A percentile compares a stretch with the other conserved stretches of the same genome.
Evolutionary conservation across 2,797 vertebrate species (phyloP).

Genomic region (Scomberomorus guttatus): DNA sequence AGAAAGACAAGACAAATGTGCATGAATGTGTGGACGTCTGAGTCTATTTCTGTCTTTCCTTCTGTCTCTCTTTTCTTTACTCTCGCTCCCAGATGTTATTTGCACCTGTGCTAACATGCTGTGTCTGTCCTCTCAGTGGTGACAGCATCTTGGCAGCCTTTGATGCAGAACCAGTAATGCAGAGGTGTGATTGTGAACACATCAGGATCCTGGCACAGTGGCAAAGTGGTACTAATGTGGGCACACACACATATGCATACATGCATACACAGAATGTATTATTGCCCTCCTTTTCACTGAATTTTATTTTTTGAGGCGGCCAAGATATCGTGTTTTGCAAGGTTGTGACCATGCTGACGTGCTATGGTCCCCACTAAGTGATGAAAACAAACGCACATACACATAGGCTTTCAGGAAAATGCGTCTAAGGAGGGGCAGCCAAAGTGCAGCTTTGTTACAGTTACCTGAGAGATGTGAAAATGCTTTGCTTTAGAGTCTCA

Average conservation of each 20-base stretch:
- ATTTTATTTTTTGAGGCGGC: not conserved
- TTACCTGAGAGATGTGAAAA: conserved; percentile 33
- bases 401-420: not conserved
- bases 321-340: not conserved
- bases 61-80: conserved; percentile 15
- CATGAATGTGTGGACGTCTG: conserved; percentile 9
- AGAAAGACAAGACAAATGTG: conserved; percentile 1
- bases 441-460: conserved; percentile 23
- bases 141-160: conserved; percentile 44
- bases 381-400: conserved; percentile 4
- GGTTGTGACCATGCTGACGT: not conserved
- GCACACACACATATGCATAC: not conserved
- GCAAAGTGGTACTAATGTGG: conserved; percentile 22
- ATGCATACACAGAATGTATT: not conserved
- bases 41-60: conserved; percentile 23
- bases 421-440: conserved; percentile 6
- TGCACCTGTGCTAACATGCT: conserved; percentile 51
- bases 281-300: too few relatives aligned
- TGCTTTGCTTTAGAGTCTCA: not conserved
- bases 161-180: conserved; percentile 39
- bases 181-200: conserved; percentile 54
- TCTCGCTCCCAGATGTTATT: conserved; percentile 58
- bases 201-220: conserved; percentile 52
- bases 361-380: not conserved
- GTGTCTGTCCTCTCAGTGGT: conserved; percentile 30